Evolutionary conservation across 2,888 invertebrate genomes (phyloP), one percentile per base, ranked within the genome.

Genomic region (Nesidiocoris tenuis): DNA sequence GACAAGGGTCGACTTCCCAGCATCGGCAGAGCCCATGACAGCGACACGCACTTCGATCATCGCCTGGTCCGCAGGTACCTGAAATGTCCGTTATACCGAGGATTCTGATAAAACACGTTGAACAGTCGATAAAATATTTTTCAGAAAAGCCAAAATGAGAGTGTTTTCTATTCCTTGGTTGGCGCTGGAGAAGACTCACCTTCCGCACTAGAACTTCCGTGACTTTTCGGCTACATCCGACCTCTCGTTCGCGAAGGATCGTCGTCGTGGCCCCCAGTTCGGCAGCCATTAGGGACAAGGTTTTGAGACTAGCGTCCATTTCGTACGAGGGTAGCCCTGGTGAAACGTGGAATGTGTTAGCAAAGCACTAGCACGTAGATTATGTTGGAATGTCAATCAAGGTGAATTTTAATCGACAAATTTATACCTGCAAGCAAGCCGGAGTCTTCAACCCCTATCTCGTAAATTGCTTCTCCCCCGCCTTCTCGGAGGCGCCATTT

Each of bases 401-500:
- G n/a, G n/a, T n/a, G n/a, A n/a, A n/a, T n/a, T n/a, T n/a, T n/a
- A n/a, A n/a, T n/a, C n/a, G n/a, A n/a, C n/a, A n/a, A n/a, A n/a
- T n/a, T n/a, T n/a, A n/a, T 61, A 79, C 79, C 79, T 63, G 79
- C 79, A 80, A 98, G 86, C 70, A 91, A 88, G 0, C 97, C 97
- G 81, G 91, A 93, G 84, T 95, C 96, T 76, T 94, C 91, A 1
- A 96, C 95, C 0, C 98, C 98, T 67, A 98, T 93, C 84, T 98
- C 96, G 85, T 99, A 99, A 79, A 99, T 95, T 0, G 98, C 98
- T 84, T 96, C 94, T 0, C 98, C 99, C 80, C 96, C 94, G 24
- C 99, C 96, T 84, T 96, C 96, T 0, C 95, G 89, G 9, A 99
- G 87, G 0, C 99, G 88, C 98, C 98, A 99, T 86, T 99, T 99